Evolutionary conservation across 2,113 vertebrate species (phyloP).

Genomic region (Melanerpes aurifrons): DNA sequence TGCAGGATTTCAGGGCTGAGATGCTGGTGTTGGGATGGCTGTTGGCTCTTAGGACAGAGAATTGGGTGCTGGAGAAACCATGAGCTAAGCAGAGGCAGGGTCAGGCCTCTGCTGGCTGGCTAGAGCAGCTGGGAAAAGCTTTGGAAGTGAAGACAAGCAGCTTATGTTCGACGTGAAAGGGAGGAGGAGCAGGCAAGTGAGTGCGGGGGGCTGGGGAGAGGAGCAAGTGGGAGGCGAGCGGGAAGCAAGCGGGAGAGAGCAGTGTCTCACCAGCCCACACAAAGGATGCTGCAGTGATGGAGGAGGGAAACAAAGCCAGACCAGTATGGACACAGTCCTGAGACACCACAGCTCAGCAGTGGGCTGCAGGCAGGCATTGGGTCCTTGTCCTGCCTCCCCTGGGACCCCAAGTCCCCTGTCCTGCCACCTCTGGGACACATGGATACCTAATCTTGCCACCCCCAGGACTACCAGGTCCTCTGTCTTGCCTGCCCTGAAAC

Average conservation of each 20-base stretch:
- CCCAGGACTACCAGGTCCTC: too few relatives aligned
- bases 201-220: background rate
- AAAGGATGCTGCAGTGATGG: background rate
- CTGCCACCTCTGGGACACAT: background rate
- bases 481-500: too few relatives aligned
- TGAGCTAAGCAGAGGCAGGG: background rate
- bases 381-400: too few relatives aligned
- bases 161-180: slow-evolving; percentile 17
- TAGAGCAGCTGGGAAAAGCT: slow-evolving; percentile 20
- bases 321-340: background rate
- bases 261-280: background rate
- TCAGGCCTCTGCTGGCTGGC: background rate
- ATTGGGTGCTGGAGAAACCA: rapidly evolving
- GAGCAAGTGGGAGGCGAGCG: background rate
- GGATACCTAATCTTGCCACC: background rate
- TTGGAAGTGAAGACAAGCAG: background rate
- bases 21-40: background rate
- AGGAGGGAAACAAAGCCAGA: background rate
- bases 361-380: background rate
- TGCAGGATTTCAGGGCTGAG: background rate
- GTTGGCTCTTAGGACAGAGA: too few relatives aligned
- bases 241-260: background rate
- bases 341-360: background rate
- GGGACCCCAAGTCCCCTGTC: background rate
- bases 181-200: background rate